Evolutionary conservation across 1,140 invertebrate species (phyloP).

Genomic region (Penaeus chinensis): DNA sequence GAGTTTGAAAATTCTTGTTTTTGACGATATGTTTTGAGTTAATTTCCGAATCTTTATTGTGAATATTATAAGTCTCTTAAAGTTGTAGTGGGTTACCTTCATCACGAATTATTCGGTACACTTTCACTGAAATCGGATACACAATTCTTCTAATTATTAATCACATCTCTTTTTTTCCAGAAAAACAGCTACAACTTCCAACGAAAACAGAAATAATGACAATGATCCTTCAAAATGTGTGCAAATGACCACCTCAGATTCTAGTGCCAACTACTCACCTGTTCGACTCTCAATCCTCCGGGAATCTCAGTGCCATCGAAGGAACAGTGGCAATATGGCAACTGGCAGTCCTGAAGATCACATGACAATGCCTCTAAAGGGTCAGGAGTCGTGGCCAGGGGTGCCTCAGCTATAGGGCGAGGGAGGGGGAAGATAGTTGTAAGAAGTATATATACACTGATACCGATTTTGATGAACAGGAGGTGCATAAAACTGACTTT

Average conservation of each 20-base stretch:
- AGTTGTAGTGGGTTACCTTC: too few species aligned
- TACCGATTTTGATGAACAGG: too few species aligned
- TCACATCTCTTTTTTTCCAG: too few species aligned
- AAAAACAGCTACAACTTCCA: too few species aligned
- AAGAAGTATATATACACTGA: not conserved
- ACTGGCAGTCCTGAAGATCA: slow-evolving; percentile 78
- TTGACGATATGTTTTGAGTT: not conserved
- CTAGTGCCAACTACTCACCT: slow-evolving; percentile 72
- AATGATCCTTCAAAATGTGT: too few species aligned
- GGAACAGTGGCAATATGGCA: slow-evolving; percentile 95
- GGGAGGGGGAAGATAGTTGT: not conserved
- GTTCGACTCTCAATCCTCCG: slow-evolving; percentile 81
- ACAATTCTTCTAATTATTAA: too few species aligned
- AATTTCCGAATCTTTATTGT: too few species aligned
- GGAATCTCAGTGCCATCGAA: slow-evolving; percentile 90
- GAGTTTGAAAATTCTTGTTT: not conserved
- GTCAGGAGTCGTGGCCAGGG: slow-evolving; percentile 57
- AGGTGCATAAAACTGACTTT: too few species aligned
- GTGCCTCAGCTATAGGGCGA: slow-evolving; percentile 51
- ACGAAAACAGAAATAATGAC: too few species aligned
- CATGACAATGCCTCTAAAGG: slow-evolving; percentile 80
- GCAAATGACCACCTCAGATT: too few species aligned
- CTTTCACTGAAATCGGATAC: too few species aligned
- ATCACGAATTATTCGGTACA: too few species aligned
- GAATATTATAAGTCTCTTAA: not conserved